phyloP scores from a whole-genome alignment of 2,797 vertebrate genomes.

The Oryzias sinensis region DNA sequence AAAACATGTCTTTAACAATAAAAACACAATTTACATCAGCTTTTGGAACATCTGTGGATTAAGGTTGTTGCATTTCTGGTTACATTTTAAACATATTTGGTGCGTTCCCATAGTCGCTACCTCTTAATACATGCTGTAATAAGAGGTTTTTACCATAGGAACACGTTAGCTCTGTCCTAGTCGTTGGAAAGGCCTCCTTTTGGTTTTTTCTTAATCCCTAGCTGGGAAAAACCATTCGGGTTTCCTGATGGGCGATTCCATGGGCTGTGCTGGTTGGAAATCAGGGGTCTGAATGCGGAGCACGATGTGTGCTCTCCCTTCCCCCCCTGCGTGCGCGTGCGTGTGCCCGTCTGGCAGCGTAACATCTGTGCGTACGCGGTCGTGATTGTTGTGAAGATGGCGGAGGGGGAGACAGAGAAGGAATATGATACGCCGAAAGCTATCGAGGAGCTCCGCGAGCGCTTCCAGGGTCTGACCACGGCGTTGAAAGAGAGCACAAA shows the following conservation, averaged over 20 bases:
- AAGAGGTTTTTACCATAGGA: too few relatives aligned
- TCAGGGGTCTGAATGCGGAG: conserved; percentile 22
- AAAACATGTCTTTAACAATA: too few relatives aligned
- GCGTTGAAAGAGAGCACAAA: conserved; percentile 80
- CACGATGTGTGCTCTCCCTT: conserved; percentile 37
- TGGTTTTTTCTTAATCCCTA: background rate
- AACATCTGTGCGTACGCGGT: conserved; percentile 90
- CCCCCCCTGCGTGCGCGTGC: conserved; percentile 71
- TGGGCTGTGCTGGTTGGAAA: conserved; percentile 58
- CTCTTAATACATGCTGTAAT: too few relatives aligned
- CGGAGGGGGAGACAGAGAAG: conserved; percentile 97
- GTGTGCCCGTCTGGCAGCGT: conserved; percentile 71
- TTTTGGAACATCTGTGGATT: too few relatives aligned
- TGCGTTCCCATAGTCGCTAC: too few relatives aligned
- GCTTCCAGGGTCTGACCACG: conserved; percentile 84
- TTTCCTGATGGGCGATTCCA: conserved; percentile 16
- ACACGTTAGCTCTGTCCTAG: background rate
- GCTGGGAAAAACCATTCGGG: background rate
- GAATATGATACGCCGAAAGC: conserved; percentile 86
- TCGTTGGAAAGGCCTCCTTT: too few relatives aligned
- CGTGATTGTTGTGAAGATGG: conserved; percentile 99
- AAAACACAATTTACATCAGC: too few relatives aligned
- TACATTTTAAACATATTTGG: too few relatives aligned
- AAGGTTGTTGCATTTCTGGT: too few relatives aligned
- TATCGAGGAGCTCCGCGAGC: conserved; percentile 83